Evolutionary conservation across 2,113 vertebrate species (phyloP), one percentile per base, ranked within the genome.

Genomic region (Zosterops pallidus): DNA sequence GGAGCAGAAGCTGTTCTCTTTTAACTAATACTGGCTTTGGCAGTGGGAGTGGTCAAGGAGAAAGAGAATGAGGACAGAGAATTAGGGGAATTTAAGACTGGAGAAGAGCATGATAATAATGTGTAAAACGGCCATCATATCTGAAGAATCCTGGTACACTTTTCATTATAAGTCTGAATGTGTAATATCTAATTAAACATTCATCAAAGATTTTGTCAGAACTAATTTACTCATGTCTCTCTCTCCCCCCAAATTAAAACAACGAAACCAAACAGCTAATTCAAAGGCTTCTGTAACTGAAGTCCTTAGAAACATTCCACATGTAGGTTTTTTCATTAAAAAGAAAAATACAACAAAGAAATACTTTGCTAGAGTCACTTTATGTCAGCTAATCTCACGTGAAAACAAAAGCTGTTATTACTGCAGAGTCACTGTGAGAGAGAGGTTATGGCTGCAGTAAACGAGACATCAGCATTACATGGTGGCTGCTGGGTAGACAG

Each of bases 341-440:
- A 59, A 37, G 9, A 39, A 86, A 55, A 17, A 44, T 12, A 4
- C 14, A n/a, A 55, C 55, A 65, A 65, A 69, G 24, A 39, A 83
- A 69, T 83, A 55, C n/a, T 93, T 74, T 9, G 7, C 59, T 77
- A 15, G 65, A 91, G 42, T 67, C 4, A 70, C 78, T 92, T 90
- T 70, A 33, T 83, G 76, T 76, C 83, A 86, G 64, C 71, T 75
- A 90, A 86, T 92, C 64, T 83, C 76, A 39, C 15, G 2, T 87
- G 64, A 71, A 83, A 88, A 89, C 64, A 83, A 90, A 92, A 93
- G 82, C 80, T 92, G 79, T 83, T 94, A 71, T 82, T 95, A n/a
- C 64, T 89, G 42, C 8, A 22, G 89, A 56, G 74, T 92, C 70
- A 60, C 42, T 74, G 59, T 87, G 56, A 60, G 65, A 76, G 44